These are phyloP conservation scores for Arion vulgaris DNA, from an alignment of 1,140 invertebrate species.

Conservation along the genomic window DNA sequence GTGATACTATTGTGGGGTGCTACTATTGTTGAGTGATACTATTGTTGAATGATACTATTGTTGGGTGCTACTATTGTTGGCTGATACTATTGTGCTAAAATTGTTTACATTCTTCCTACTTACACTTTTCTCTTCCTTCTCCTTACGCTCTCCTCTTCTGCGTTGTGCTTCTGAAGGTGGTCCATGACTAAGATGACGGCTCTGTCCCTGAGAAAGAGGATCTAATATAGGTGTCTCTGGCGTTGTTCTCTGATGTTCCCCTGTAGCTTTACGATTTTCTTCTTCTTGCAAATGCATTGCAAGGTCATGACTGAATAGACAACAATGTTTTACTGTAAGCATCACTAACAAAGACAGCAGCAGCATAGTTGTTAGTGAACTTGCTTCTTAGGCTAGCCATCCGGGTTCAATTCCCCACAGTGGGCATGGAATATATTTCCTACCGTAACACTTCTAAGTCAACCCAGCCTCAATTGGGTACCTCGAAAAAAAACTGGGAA, in stretches of 20 bases:
- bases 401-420: no score
- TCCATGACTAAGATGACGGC: neutral
- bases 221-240: neutral
- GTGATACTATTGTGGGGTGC: neutral
- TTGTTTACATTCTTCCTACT: neutral
- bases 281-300: conserved; percentile 73
- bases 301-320: conserved; percentile 70
- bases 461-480: no score
- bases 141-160: conserved; percentile 7
- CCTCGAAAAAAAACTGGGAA: no score
- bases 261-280: conserved; percentile 63
- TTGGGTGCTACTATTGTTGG: neutral
- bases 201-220: neutral
- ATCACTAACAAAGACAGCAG: no score
- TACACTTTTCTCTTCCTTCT: conserved; percentile 32
- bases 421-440: no score
- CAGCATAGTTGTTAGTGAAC: no score
- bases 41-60: neutral
- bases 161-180: neutral
- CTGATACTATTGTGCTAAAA: neutral
- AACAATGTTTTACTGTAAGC: neutral
- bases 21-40: neutral
- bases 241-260: conserved; percentile 33
- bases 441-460: no score
- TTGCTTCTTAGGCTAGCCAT: no score